Conservation (phyloP, 2,113 vertebrate genomes). For the Oncorhynchus keta region DNA sequence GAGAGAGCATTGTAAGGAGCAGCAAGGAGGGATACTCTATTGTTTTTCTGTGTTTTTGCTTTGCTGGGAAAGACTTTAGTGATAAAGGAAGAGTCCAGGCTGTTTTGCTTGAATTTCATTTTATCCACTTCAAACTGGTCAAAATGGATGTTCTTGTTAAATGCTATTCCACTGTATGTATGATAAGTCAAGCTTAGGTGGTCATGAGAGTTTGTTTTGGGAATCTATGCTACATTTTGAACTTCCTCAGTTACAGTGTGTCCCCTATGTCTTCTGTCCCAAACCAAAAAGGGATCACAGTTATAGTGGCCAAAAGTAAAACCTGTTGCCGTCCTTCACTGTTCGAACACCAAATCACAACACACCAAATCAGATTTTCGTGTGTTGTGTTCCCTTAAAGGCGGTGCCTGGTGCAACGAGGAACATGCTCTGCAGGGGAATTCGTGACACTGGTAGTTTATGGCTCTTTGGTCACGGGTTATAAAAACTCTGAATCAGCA, state of each 20-base stretch:
- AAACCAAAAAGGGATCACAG: neutral
- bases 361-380: neutral
- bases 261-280: neutral
- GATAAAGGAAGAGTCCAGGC: too few relatives aligned
- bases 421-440: neutral
- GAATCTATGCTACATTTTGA: too few relatives aligned
- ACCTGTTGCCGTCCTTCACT: neutral
- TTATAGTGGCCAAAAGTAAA: neutral
- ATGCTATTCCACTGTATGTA: too few relatives aligned
- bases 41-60: neutral
- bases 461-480: constrained; percentile 27
- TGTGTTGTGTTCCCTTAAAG: neutral
- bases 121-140: neutral
- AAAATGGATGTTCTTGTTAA: neutral
- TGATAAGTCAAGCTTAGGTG: too few relatives aligned
- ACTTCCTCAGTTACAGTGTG: too few relatives aligned
- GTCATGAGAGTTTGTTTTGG: too few relatives aligned
- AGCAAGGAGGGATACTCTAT: neutral
- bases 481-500: constrained; percentile 38
- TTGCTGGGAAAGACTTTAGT: neutral
- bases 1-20: neutral
- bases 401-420: neutral
- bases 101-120: neutral
- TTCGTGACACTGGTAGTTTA: neutral
- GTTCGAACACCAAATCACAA: constrained; percentile 2